Percentiles rank a stretch among this genome's conserved stretches.
These are phyloP conservation scores for Agapornis canus DNA, from an alignment of 2,797 vertebrate genomes.

Conservation along the genomic window DNA sequence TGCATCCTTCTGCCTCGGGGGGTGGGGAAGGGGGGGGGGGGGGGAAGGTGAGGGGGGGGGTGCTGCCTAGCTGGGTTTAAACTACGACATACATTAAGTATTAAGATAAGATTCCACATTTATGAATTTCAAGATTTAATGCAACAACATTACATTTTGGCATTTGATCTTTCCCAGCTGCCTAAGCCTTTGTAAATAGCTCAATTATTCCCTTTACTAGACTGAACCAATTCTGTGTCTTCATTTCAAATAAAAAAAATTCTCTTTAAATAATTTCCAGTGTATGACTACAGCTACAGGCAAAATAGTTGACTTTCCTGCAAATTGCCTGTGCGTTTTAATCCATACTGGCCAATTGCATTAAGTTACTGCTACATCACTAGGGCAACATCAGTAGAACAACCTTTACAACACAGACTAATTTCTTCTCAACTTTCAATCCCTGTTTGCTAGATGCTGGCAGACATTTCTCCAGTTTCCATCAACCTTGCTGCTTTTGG, in stretches of 20 bases:
- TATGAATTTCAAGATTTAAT: background rate
- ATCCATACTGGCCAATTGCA: background rate
- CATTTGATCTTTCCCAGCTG: background rate
- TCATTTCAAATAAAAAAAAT: background rate
- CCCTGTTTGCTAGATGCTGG: background rate
- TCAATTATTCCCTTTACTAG: background rate
- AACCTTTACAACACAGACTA: conserved; percentile 5
- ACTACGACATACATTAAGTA: background rate
- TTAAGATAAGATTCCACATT: background rate
- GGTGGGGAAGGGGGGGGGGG: no score
- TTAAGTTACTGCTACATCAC: conserved; percentile 31
- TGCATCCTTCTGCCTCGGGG: no score
- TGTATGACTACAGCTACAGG: background rate
- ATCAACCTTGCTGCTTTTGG: background rate
- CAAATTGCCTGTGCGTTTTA: background rate
- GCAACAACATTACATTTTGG: background rate
- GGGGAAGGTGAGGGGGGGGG: no score
- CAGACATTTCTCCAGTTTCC: conserved; percentile 1
- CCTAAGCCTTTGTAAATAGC: background rate
- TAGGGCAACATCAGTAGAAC: conserved; percentile 34
- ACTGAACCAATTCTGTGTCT: background rate
- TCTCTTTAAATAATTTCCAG: background rate
- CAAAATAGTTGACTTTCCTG: background rate
- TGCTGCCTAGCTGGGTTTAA: no score
- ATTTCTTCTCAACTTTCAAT: conserved; percentile 32